These are phyloP conservation scores for Eristalis pertinax DNA, from an alignment of 2,888 invertebrate genomes.

Conservation along the genomic window DNA sequence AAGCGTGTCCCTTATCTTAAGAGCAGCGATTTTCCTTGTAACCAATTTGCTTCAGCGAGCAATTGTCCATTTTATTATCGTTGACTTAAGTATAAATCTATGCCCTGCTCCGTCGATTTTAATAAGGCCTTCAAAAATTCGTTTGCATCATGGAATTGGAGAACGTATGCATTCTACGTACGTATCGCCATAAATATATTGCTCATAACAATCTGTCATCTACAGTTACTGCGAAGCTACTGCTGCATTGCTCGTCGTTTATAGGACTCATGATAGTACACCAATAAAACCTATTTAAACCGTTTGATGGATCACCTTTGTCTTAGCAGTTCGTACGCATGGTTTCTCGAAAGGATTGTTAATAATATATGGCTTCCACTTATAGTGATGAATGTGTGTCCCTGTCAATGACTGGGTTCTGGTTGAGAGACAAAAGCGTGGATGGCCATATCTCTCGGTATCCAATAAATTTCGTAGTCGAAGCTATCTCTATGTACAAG, in stretches of 20 bases:
- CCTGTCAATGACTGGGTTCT: conserved; percentile 38
- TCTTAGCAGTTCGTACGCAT: conserved; percentile 37
- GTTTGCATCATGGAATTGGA: neutral
- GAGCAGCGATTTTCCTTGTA: neutral
- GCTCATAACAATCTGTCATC: neutral
- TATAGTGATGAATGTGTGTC: conserved; percentile 53
- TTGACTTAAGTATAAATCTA: neutral
- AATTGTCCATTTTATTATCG: neutral
- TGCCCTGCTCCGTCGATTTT: neutral
- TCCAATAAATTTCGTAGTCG: conserved; percentile 38
- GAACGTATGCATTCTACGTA: neutral
- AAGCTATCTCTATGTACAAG: conserved; percentile 26
- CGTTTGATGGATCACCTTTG: conserved; percentile 45
- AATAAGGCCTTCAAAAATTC: neutral
- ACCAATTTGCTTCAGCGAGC: neutral
- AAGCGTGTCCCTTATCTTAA: neutral
- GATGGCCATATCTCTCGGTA: conserved; percentile 33
- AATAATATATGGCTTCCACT: conserved; percentile 60
- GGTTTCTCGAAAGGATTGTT: conserved; percentile 23
- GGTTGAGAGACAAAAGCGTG: conserved; percentile 18
- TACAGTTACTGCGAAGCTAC: neutral
- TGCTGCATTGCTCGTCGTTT: neutral
- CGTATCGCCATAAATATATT: neutral
- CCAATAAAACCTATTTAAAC: conserved; percentile 29
- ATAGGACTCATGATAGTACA: neutral